These are phyloP conservation scores for Diacarnus erythraeanus DNA, from an alignment of 37 sponge, comb jelly and placozoan species.

Conservation along the genomic window DNA sequence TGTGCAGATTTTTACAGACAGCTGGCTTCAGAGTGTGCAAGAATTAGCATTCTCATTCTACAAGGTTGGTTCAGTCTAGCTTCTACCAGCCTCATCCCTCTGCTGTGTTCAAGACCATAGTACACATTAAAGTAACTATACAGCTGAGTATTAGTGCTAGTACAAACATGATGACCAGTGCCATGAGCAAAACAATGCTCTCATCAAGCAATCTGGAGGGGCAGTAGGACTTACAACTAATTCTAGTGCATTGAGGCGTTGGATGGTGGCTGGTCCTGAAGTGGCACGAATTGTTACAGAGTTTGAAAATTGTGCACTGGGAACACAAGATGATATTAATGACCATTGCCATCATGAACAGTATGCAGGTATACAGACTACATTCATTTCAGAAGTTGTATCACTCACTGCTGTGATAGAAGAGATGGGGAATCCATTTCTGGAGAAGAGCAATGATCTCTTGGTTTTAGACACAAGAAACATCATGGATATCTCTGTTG, in stretches of 20 bases:
- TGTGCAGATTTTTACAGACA: neutral
- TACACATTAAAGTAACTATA: too few species aligned
- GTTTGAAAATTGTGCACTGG: neutral
- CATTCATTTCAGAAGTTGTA: neutral
- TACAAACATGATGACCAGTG: too few species aligned
- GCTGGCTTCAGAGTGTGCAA: neutral
- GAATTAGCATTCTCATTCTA: neutral
- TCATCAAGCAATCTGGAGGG: too few species aligned
- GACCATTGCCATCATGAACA: slow-evolving; percentile 8
- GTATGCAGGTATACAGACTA: neutral
- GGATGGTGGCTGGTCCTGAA: neutral
- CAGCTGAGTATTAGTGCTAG: too few species aligned
- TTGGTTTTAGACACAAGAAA: neutral
- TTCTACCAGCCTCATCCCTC: neutral
- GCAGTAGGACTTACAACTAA: neutral
- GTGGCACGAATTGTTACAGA: neutral
- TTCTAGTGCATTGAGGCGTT: neutral
- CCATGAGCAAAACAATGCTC: neutral
- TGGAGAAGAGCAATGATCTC: slow-evolving; percentile 9
- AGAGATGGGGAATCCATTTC: slow-evolving; percentile 17
- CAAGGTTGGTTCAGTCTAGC: neutral
- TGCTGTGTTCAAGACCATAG: neutral
- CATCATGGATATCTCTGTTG: neutral
- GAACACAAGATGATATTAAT: neutral
- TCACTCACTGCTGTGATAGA: neutral